Conservation (phyloP, 2,797 vertebrate genomes). For the Hippoglossus hippoglossus region DNA sequence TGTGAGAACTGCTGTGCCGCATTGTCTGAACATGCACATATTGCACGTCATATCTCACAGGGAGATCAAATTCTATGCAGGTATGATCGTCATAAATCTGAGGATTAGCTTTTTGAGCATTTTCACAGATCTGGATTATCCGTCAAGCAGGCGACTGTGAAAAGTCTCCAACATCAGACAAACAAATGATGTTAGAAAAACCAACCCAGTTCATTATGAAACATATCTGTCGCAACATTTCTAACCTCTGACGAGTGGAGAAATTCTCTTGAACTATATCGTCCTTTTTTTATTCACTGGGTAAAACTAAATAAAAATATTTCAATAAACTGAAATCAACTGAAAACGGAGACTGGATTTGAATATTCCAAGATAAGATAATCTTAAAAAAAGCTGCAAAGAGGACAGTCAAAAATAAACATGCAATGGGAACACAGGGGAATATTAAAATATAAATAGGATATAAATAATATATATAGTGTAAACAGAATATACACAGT, state of each 20-base stretch:
- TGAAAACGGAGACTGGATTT: constrained; percentile 18
- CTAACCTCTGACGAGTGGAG: not conserved
- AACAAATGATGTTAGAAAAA: constrained; percentile 19
- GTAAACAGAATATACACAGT: too few species aligned
- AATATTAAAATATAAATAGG: too few species aligned
- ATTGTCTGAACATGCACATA: constrained; percentile 47
- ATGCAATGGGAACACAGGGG: too few species aligned
- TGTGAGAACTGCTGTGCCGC: constrained; percentile 49
- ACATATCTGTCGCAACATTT: constrained; percentile 20
- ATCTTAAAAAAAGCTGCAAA: too few species aligned
- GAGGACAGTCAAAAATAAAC: too few species aligned
- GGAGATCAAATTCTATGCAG: constrained; percentile 44
- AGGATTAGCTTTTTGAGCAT: constrained; percentile 61
- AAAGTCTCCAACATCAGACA: constrained; percentile 23
- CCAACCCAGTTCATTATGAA: not conserved
- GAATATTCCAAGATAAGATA: not conserved
- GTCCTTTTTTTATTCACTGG: not conserved
- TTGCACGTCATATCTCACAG: constrained; percentile 52
- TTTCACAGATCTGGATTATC: constrained; percentile 63
- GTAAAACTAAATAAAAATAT: not conserved
- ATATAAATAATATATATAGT: too few species aligned
- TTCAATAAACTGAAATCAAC: constrained; percentile 3
- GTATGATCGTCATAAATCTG: constrained; percentile 60
- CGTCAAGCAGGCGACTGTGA: constrained; percentile 50
- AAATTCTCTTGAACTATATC: not conserved